These are phyloP conservation scores for Psittacus erithacus DNA, from an alignment of 2,113 vertebrate genomes.

Conservation along the genomic window DNA sequence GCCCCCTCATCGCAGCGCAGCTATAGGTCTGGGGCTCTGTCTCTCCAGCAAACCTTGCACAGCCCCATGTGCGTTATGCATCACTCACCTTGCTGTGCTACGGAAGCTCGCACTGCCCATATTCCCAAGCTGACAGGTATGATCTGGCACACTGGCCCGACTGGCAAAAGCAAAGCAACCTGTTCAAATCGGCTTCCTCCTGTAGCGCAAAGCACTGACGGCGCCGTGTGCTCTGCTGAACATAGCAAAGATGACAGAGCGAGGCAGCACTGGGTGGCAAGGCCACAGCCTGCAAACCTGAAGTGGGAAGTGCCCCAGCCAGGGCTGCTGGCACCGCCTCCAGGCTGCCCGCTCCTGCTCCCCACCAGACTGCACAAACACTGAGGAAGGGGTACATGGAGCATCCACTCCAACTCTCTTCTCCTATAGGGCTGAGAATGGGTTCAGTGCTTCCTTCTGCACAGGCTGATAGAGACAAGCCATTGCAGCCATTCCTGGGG, in stretches of 20 bases:
- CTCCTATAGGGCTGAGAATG: rapidly evolving
- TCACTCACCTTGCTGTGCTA: neutral
- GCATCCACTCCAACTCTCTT: rapidly evolving
- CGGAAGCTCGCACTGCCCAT: rapidly evolving
- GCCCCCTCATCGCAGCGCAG: rapidly evolving
- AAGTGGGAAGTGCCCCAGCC: neutral
- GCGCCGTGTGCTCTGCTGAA: neutral
- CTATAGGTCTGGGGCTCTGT: neutral
- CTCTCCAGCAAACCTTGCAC: neutral
- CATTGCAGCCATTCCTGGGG: neutral
- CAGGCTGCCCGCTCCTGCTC: neutral
- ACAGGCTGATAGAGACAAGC: rapidly evolving
- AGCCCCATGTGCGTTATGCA: rapidly evolving
- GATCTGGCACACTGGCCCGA: neutral
- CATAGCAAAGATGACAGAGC: rapidly evolving
- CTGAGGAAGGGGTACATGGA: neutral
- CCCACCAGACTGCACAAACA: neutral
- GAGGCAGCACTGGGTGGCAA: neutral
- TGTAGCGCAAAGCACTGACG: neutral
- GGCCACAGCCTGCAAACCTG: neutral
- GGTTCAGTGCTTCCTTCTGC: neutral
- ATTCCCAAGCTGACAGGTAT: rapidly evolving
- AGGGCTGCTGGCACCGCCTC: rapidly evolving
- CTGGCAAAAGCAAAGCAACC: neutral
- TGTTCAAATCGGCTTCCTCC: neutral